These are phyloP conservation scores for Condylostylus longicornis DNA, from an alignment of 1,140 invertebrate species.

Conservation along the genomic window DNA sequence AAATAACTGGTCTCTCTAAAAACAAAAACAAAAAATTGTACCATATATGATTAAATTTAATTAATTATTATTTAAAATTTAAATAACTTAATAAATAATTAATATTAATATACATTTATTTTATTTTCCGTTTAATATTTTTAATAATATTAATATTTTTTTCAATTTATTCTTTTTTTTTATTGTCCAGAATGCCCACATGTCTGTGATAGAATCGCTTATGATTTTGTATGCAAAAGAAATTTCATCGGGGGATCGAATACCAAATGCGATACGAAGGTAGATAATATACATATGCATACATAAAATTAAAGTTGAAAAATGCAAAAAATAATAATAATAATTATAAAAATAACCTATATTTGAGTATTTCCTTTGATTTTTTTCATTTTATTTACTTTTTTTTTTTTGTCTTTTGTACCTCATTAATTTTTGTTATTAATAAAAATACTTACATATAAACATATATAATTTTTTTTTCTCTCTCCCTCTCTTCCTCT, in stretches of 20 bases:
- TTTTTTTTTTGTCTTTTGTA: conserved; percentile 1
- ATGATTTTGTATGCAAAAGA: conserved; percentile 91
- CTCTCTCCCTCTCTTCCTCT: too few relatives aligned
- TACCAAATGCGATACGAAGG: conserved; percentile 67
- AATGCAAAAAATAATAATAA: not conserved
- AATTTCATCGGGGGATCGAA: conserved; percentile 76
- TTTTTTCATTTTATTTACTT: conserved; percentile 13
- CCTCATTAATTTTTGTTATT: not conserved
- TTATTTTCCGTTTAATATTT: too few relatives aligned
- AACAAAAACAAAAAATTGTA: too few relatives aligned
- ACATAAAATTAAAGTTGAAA: not conserved
- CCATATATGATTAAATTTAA: too few relatives aligned
- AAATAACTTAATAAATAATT: too few relatives aligned
- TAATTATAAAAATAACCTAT: conserved; percentile 20
- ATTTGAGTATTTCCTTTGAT: conserved; percentile 9
- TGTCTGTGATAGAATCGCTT: conserved; percentile 91
- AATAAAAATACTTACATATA: not conserved
- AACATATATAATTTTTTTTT: too few relatives aligned
- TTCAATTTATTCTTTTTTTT: conserved; percentile 8
- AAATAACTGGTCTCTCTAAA: too few relatives aligned
- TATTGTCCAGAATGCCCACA: conserved; percentile 78
- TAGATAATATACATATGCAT: conserved; percentile 31
- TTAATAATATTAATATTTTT: too few relatives aligned
- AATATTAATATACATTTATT: too few relatives aligned
- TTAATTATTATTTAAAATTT: too few relatives aligned